Evolutionary conservation across 2,888 invertebrate genomes (phyloP).

Genomic region (Choristoneura rosaceana): DNA sequence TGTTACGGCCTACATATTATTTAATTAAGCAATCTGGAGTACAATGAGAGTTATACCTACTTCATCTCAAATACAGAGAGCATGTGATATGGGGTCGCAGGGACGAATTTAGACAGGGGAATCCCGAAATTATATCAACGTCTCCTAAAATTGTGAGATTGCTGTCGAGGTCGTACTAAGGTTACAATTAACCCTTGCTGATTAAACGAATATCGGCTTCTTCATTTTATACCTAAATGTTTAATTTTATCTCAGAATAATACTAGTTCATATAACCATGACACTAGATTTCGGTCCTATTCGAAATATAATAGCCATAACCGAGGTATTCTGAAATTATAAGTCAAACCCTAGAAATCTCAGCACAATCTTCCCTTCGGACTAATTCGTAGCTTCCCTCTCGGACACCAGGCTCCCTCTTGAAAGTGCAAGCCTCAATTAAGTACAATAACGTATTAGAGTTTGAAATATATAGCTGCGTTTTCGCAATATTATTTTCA

Average conservation of each 20-base stretch:
- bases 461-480: background rate
- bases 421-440: conserved; percentile 58
- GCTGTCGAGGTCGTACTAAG: background rate
- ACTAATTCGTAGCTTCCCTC: conserved; percentile 61
- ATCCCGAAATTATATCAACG: conserved; percentile 36
- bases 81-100: conserved; percentile 53
- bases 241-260: background rate
- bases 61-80: conserved; percentile 65
- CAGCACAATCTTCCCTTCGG: conserved; percentile 57
- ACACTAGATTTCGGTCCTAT: conserved; percentile 5
- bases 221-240: background rate
- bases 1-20: conserved; percentile 83
- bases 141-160: conserved; percentile 11
- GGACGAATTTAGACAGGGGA: conserved; percentile 49
- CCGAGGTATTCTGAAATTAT: conserved; percentile 66
- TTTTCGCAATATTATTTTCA: conserved; percentile 43
- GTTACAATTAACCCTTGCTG: background rate
- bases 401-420: conserved; percentile 44
- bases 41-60: conserved; percentile 80
- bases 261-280: background rate
- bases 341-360: conserved; percentile 63
- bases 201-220: background rate
- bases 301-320: conserved; percentile 55
- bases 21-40: conserved; percentile 83
- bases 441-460: conserved; percentile 52